A percentile compares a stretch with the other conserved stretches of the same genome.
phyloP scores from a whole-genome alignment of 2,888 invertebrate species.

The Parnassius mnemosyne region DNA sequence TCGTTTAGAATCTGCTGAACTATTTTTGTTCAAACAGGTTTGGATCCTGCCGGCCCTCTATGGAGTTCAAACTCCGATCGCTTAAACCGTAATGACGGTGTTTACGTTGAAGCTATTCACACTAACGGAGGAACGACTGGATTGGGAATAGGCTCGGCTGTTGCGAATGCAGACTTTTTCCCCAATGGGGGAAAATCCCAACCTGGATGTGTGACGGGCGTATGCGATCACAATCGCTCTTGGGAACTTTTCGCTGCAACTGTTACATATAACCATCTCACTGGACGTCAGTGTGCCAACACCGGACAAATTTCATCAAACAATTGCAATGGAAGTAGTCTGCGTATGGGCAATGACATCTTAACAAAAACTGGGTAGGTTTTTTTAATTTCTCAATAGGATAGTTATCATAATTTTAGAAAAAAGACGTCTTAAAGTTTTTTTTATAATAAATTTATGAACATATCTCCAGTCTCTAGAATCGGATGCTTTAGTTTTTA shows the following conservation, averaged over 20 bases:
- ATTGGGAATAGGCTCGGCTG: constrained; percentile 67
- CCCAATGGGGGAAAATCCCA: constrained; percentile 77
- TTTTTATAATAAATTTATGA: too few species aligned
- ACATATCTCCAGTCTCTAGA: too few species aligned
- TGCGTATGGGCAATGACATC: constrained; percentile 54
- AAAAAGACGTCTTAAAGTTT: too few species aligned
- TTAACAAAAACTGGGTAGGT: constrained; percentile 52
- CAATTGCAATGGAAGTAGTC: constrained; percentile 45
- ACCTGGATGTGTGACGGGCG: constrained; percentile 51
- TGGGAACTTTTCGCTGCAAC: constrained; percentile 58
- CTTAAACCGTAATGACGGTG: constrained; percentile 50
- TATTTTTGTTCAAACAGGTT: constrained; percentile 35
- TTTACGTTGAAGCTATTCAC: constrained; percentile 61
- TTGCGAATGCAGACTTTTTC: constrained; percentile 81
- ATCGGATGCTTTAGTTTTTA: too few species aligned
- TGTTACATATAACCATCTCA: constrained; percentile 51
- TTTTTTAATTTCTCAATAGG: too few species aligned
- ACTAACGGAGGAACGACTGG: constrained; percentile 69
- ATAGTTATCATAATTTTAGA: too few species aligned
- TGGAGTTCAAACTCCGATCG: constrained; percentile 47
- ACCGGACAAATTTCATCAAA: constrained; percentile 46
- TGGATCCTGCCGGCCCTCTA: constrained; percentile 61
- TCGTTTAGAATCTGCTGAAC: too few species aligned
- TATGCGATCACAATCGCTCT: constrained; percentile 61
- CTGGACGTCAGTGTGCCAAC: constrained; percentile 46